Evolutionary conservation across 2,113 vertebrate species (phyloP), one percentile per base, ranked within the genome.

Genomic region (Alosa alosa): DNA sequence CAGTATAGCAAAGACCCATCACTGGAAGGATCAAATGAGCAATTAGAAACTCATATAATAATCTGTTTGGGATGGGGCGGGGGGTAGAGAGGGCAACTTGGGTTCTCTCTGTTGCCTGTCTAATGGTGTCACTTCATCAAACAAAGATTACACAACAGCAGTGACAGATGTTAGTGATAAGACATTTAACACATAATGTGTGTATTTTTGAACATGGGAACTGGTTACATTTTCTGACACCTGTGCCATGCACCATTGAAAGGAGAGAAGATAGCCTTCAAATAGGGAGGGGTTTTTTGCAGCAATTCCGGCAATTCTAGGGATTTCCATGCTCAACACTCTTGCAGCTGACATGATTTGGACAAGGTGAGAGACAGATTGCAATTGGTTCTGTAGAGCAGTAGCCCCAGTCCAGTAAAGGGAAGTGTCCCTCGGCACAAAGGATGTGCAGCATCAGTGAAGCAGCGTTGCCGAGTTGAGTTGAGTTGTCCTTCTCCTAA

Each of bases 341-440:
- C 72, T 78, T 39, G 31, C 4, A 78, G 10, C 72, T 39, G 72
- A 78, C 72, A 78, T 78, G 31, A 36, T 78, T 78, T 78, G 72
- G 72, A 15, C 72, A 36, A 78, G 39, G 31, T 78, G 72, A 78
- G 31, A 78, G 25, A 78, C 31, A 78, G 72, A 78, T 78, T 78
- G 72, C 72, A 78, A 13, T 39, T 78, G 72, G 72, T 78, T 17
- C 72, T 78, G 31, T 36, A 39, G 13, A 78, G 72, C 15, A 39
- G 31, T 9, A 39, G 50, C 50, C 13, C 3, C 31, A 6, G 72
- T 78, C 25, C 2, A 11, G n/a, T 25, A 72, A 25, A 72, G 64
- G 72, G 72, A 78, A 36, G 2, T 36, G 11, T 78, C 72, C 72
- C 72, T 17, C 0, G 72, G 39, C 72, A 78, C 72, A 39, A 11